Conservation (phyloP, 2,113 vertebrate genomes). For the Sebastes fasciatus region DNA sequence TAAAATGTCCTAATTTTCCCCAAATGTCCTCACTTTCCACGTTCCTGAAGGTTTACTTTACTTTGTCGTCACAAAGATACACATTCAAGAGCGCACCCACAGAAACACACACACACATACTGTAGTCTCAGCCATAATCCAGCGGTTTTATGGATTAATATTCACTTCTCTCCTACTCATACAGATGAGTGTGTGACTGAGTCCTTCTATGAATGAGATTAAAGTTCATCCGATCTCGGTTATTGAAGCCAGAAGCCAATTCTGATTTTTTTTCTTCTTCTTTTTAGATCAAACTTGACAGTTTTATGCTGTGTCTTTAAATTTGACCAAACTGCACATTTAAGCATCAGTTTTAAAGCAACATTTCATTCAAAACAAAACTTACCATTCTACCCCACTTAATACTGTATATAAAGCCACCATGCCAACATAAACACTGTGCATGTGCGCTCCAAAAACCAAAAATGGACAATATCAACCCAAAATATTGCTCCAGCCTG, state of each 20-base stretch:
- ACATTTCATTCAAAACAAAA: no score
- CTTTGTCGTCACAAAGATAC: not conserved
- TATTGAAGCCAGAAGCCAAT: not conserved
- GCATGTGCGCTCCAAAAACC: not conserved
- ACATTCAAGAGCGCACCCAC: not conserved
- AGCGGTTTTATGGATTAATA: constrained; percentile 18
- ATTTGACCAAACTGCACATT: no score
- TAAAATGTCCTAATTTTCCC: not conserved
- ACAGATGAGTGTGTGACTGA: constrained; percentile 1
- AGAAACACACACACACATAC: constrained; percentile 8
- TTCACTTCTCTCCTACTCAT: not conserved
- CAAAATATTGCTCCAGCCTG: not conserved
- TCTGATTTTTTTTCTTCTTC: not conserved
- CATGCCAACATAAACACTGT: not conserved
- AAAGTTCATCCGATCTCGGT: not conserved
- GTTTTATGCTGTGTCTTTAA: not conserved
- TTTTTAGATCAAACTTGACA: not conserved
- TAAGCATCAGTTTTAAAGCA: no score
- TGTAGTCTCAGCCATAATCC: constrained; percentile 17
- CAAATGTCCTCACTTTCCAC: not conserved
- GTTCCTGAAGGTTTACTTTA: not conserved
- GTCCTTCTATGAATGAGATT: constrained; percentile 24
- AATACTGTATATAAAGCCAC: not conserved
- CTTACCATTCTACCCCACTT: not conserved
- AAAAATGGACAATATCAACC: not conserved